phyloP scores from a whole-genome alignment of 2,888 invertebrate genomes.

The Caprella mutica region DNA sequence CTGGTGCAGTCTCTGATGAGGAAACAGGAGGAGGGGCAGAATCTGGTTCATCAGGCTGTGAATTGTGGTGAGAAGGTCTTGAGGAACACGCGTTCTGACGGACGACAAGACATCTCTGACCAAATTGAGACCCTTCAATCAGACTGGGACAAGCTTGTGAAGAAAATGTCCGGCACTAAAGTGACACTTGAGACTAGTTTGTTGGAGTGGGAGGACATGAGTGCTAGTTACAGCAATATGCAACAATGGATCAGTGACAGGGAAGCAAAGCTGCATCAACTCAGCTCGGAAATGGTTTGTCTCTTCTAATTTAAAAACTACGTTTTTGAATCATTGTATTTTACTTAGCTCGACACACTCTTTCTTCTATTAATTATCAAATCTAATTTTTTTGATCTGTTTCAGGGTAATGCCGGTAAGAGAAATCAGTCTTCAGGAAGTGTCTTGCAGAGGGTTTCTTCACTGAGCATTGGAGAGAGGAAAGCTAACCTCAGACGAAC shows the following conservation, averaged over 20 bases:
- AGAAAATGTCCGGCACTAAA: constrained; percentile 82
- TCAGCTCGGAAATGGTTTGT: constrained; percentile 40
- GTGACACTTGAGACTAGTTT: constrained; percentile 79
- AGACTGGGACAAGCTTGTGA: constrained; percentile 82
- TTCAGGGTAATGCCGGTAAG: too few species aligned
- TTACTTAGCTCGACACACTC: too few species aligned
- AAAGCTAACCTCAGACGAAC: constrained; percentile 81
- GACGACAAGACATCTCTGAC: constrained; percentile 70
- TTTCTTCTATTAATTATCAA: too few species aligned
- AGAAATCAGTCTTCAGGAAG: too few species aligned
- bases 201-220: constrained; percentile 91
- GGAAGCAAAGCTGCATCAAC: constrained; percentile 81
- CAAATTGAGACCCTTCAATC: constrained; percentile 79
- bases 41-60: constrained; percentile 70
- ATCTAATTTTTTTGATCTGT: too few species aligned
- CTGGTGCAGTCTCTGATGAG: constrained; percentile 60
- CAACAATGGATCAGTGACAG: constrained; percentile 90
- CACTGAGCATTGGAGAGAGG: constrained; percentile 56
- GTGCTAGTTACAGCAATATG: constrained; percentile 79
- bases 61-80: constrained; percentile 82
- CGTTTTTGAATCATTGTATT: too few species aligned
- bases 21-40: constrained; percentile 75
- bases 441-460: constrained; percentile 58
- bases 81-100: constrained; percentile 75
- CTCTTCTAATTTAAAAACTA: too few species aligned